Evolutionary conservation across 2,113 vertebrate species (phyloP).

Genomic region (Engraulis encrasicolus): DNA sequence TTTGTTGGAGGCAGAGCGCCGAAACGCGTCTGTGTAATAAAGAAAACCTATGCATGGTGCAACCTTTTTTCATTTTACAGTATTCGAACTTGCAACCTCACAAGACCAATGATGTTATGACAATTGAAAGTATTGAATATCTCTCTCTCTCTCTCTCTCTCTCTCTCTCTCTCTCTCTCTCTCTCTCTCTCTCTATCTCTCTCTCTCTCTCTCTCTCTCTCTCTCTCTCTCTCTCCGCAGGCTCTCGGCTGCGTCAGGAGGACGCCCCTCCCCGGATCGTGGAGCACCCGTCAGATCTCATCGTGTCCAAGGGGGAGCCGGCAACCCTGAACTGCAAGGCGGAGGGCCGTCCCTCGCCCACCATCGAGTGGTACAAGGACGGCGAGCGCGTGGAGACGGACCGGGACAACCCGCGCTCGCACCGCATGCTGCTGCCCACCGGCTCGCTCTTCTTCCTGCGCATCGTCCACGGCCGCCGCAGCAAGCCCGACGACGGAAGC

Average conservation of each 20-base stretch:
- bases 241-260: conserved; percentile 76
- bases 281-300: conserved; percentile 76
- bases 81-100: no score
- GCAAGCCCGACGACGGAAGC: conserved; percentile 89
- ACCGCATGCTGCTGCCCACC: conserved; percentile 76
- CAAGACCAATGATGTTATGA: no score
- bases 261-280: conserved; percentile 75
- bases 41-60: no score
- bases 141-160: no score
- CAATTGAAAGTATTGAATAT: no score
- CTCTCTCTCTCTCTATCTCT: no score
- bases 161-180: neutral
- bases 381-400: conserved; percentile 73
- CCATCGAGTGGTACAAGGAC: conserved; percentile 76
- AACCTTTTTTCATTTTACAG: no score
- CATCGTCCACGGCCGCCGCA: conserved; percentile 89
- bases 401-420: conserved; percentile 72
- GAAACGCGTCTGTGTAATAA: no score
- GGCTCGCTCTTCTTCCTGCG: conserved; percentile 94
- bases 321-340: conserved; percentile 76
- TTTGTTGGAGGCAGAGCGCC: no score
- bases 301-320: conserved; percentile 75
- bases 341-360: conserved; percentile 70
- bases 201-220: neutral
- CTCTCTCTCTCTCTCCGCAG: conserved; percentile 36